Base-by-base conservation (phyloP, 1,140 invertebrate species). In the Magallana gigas region DNA sequence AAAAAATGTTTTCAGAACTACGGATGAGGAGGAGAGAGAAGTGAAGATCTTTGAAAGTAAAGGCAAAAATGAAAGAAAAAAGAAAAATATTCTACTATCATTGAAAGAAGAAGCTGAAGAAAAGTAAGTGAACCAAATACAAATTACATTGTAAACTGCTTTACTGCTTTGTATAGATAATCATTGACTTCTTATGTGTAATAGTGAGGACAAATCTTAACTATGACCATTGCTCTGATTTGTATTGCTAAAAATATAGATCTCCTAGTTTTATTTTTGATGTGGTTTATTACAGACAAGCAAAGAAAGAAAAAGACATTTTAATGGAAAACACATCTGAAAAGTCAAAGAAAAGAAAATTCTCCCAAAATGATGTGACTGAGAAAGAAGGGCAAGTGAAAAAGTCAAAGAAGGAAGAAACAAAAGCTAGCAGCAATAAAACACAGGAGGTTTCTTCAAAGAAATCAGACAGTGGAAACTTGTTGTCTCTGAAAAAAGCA, bases 1-100 rank as follows among this genome's bases (percentile, higher is more conserved):
- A 48, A 48, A n/a, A 64, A 16, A 12, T 81, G 59, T 88, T 57
- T 90, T 93, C 89, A 93, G 97, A 76, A 96, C 97, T 0, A 96
- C 97, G 12, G 95, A 97, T 85, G 96, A 97, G 57, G 98, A 99
- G 95, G 95, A 96, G 88, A 96, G 96, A 86, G 98, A 99, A 90
- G 95, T 97, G 57, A 96, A 96, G 88, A 96, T 96, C 1, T 99
- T 97, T 94, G 94, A 96, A 87, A 96, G 96, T 85, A 98, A 98
- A 94, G 96, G 96, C 0, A 95, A 96, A 76, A 97, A 98, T 94
- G 95, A 97, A 0, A 98, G 98, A 94, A 96, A 96, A 90, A 98
- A 97, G 95, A n/a, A 87, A 9, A 93, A 90, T 14, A 23, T 93
- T 8, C 58, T 93, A 29, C 60, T 91, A 9, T 90, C 89, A 83